Conservation (phyloP, 2,888 invertebrate genomes). For the Phaonia tiefii region DNA sequence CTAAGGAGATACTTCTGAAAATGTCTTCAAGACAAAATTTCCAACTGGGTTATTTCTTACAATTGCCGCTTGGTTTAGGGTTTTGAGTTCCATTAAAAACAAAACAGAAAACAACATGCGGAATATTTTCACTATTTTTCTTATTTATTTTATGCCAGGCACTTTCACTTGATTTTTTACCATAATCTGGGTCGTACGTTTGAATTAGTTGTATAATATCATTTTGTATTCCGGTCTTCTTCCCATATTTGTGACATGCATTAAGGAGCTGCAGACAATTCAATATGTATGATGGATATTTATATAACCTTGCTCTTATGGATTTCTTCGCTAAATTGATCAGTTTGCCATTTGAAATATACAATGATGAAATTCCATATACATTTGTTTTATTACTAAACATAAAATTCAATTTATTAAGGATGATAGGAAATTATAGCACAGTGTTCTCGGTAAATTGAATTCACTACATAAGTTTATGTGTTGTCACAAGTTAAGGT, state of each 20-base stretch:
- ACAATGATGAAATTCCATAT: not conserved
- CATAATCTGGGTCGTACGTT: conserved; percentile 3
- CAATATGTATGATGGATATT: not conserved
- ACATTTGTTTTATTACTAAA: conserved; percentile 7
- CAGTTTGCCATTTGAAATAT: too few relatives aligned
- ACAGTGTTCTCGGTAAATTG: too few relatives aligned
- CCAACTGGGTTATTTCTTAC: too few relatives aligned
- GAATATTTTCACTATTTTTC: conserved; percentile 37
- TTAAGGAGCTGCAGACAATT: too few relatives aligned
- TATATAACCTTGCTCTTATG: not conserved
- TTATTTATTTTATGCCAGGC: conserved; percentile 20
- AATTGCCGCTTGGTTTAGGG: too few relatives aligned
- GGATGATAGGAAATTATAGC: not conserved
- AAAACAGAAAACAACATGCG: conserved; percentile 3
- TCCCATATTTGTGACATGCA: not conserved
- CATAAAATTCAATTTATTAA: conserved; percentile 17
- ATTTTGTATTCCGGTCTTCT: too few relatives aligned
- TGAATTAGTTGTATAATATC: conserved; percentile 24
- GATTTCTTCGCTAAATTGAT: not conserved
- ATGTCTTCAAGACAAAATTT: too few relatives aligned
- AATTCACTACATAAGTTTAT: too few relatives aligned
- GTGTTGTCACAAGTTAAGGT: too few relatives aligned
- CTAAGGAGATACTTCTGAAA: too few relatives aligned
- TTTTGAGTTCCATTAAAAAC: too few relatives aligned
- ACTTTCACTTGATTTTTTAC: not conserved